Conservation (phyloP, 1,140 invertebrate species). For the Temnothorax curvispinosus region DNA sequence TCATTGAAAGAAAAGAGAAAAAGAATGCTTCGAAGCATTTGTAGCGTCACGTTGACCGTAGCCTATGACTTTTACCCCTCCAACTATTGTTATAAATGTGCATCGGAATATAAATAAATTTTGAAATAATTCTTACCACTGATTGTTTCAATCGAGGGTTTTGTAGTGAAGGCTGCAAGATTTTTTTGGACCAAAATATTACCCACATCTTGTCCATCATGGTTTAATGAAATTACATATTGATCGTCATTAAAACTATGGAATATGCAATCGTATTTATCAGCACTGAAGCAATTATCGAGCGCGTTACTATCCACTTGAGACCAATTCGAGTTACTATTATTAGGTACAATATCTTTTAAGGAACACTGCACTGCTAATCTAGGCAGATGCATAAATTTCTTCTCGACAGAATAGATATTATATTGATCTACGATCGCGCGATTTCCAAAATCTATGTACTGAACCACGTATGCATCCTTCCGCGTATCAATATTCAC, state of each 20-base stretch:
- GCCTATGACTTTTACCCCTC: too few relatives aligned
- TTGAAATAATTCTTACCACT: constrained; percentile 68
- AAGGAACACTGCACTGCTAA: constrained; percentile 90
- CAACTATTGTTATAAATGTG: background rate
- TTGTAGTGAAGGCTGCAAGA: constrained; percentile 77
- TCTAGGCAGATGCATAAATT: constrained; percentile 89
- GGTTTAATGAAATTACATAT: constrained; percentile 86
- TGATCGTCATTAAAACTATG: constrained; percentile 83
- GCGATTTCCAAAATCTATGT: constrained; percentile 91
- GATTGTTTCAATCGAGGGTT: background rate
- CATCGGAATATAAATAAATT: background rate
- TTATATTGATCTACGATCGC: constrained; percentile 87
- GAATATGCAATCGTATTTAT: constrained; percentile 86
- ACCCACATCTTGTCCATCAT: constrained; percentile 82
- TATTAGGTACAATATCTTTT: constrained; percentile 85
- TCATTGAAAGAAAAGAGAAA: too few relatives aligned
- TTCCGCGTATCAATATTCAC: constrained; percentile 85
- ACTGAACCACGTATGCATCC: constrained; percentile 88
- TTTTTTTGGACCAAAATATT: constrained; percentile 82
- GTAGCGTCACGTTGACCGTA: too few relatives aligned
- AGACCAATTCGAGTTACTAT: constrained; percentile 85
- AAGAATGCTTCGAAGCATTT: too few relatives aligned
- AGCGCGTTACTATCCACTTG: constrained; percentile 82
- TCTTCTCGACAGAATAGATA: constrained; percentile 89
- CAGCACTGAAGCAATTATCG: constrained; percentile 87